Conservation (phyloP, 2,113 vertebrate genomes). For the Ellobius talpinus region DNA sequence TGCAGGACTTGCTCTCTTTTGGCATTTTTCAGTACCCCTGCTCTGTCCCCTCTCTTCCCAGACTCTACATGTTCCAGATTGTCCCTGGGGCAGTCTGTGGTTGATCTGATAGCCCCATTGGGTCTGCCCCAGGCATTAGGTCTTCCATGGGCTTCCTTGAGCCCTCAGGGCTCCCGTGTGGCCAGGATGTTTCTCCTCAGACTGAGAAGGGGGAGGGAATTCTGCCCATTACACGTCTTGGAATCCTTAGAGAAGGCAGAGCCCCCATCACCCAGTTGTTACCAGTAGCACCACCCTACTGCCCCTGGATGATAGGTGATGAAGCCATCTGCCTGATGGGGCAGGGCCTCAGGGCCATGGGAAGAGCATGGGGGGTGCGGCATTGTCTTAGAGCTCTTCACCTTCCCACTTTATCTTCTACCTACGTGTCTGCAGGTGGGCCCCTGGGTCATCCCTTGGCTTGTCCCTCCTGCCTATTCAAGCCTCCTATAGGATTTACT, state of each 20-base stretch:
- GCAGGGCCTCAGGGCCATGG: neutral
- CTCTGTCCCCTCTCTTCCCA: neutral
- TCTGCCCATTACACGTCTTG: neutral
- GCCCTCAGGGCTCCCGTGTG: neutral
- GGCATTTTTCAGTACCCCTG: neutral
- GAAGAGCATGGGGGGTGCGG: rapidly evolving
- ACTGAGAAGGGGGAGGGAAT: neutral
- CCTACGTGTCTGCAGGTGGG: neutral
- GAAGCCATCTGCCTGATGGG: too few relatives aligned
- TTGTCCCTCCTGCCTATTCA: neutral
- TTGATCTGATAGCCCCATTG: neutral
- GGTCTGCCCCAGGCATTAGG: neutral
- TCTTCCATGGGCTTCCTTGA: neutral
- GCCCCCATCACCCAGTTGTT: rapidly evolving
- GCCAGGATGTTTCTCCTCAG: neutral
- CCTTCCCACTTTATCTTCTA: neutral
- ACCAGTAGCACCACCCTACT: rapidly evolving
- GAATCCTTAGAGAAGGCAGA: neutral
- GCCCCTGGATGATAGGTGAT: neutral
- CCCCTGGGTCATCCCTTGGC: neutral
- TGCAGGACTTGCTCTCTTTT: neutral
- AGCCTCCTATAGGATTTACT: neutral
- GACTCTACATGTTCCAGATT: neutral
- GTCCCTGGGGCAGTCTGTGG: neutral
- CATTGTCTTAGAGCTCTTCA: neutral